Evolutionary conservation across 2,113 vertebrate genomes (phyloP).

Genomic region (Pachycephala philippinensis): DNA sequence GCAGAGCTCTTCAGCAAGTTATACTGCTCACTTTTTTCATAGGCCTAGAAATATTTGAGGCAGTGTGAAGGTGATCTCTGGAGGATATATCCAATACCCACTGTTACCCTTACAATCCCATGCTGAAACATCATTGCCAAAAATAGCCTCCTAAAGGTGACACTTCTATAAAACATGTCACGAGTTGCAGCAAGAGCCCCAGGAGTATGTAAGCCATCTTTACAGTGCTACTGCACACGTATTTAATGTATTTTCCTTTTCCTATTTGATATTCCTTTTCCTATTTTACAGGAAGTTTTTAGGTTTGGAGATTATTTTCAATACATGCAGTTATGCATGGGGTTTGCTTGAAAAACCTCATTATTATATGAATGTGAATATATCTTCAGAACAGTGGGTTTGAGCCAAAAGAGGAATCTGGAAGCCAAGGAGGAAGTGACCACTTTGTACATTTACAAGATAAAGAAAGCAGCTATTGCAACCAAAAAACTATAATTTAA

Average conservation of each 20-base stretch:
- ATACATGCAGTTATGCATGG: background rate
- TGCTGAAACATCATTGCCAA: slow-evolving; percentile 46
- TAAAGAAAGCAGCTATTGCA: background rate
- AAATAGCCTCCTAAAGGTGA: slow-evolving; percentile 63
- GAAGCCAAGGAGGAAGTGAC: background rate
- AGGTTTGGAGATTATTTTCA: background rate
- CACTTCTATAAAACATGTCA: slow-evolving; percentile 17
- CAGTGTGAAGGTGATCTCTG: slow-evolving; percentile 48
- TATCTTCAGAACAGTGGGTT: background rate
- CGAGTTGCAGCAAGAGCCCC: background rate
- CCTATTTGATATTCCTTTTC: background rate
- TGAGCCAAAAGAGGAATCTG: background rate
- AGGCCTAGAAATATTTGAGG: background rate
- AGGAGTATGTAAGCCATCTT: background rate
- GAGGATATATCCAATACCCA: slow-evolving; percentile 29
- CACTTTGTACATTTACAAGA: background rate
- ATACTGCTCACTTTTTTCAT: background rate
- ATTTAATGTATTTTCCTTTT: background rate
- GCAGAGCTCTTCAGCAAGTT: background rate
- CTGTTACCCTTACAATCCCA: slow-evolving; percentile 34
- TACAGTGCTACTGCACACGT: background rate
- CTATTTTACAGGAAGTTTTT: background rate
- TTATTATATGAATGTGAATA: background rate
- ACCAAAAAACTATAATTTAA: background rate
- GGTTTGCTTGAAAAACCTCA: background rate